These are phyloP conservation scores for Vesta saturnalis DNA, from an alignment of 2,888 invertebrate species.

Conservation along the genomic window DNA sequence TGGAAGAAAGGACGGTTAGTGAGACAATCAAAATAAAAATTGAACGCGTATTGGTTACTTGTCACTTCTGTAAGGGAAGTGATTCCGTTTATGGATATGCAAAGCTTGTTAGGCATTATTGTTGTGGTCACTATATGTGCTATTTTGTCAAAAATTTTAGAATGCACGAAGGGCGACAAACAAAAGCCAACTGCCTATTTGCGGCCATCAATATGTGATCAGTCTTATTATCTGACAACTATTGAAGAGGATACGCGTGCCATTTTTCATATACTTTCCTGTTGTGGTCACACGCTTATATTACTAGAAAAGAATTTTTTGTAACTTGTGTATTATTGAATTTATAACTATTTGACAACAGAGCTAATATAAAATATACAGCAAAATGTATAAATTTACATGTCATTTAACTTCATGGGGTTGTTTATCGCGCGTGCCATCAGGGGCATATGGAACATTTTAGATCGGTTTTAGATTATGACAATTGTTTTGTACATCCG, in stretches of 20 bases:
- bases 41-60: background rate
- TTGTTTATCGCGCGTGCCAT: slow-evolving; percentile 30
- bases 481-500: slow-evolving; percentile 4
- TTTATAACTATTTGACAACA: background rate
- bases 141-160: slow-evolving; percentile 35
- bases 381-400: slow-evolving; percentile 19
- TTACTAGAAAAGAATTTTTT: slow-evolving; percentile 5
- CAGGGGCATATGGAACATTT: slow-evolving; percentile 34
- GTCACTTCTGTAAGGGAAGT: slow-evolving; percentile 20
- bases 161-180: slow-evolving; percentile 36
- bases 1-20: too few species aligned
- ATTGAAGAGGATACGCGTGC: slow-evolving; percentile 29
- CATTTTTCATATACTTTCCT: slow-evolving; percentile 23
- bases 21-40: background rate
- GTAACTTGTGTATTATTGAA: background rate
- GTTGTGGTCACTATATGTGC: slow-evolving; percentile 23
- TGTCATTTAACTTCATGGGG: slow-evolving; percentile 14
- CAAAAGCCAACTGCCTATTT: slow-evolving; percentile 39
- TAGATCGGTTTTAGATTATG: slow-evolving; percentile 37
- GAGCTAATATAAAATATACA: background rate
- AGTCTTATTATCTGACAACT: slow-evolving; percentile 36
- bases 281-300: slow-evolving; percentile 25
- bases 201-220: slow-evolving; percentile 41
- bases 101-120: slow-evolving; percentile 37
- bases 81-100: slow-evolving; percentile 16